Conservation (phyloP, 2,113 vertebrate genomes). For the Cavia porcellus region DNA sequence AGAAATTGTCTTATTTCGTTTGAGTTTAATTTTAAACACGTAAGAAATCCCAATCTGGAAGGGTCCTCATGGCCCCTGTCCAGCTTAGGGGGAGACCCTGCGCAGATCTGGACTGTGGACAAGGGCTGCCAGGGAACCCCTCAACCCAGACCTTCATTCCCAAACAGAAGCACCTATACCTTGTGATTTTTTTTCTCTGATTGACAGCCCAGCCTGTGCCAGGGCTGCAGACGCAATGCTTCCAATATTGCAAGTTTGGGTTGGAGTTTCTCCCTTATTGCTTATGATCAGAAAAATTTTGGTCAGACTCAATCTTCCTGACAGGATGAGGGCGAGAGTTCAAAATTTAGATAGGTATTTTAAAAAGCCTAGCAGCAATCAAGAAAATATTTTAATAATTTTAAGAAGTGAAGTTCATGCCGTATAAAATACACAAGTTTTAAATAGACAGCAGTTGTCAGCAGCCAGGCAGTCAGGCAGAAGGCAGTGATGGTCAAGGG, state of each 20-base stretch:
- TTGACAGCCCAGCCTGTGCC: accelerated
- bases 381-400: conserved; percentile 30
- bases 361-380: neutral
- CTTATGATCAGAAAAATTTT: neutral
- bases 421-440: neutral
- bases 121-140: neutral
- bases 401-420: conserved; percentile 2
- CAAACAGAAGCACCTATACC: neutral
- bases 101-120: neutral
- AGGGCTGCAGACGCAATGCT: accelerated
- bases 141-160: neutral
- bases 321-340: neutral
- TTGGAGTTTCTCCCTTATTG: neutral
- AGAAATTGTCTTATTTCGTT: neutral
- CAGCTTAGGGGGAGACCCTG: neutral
- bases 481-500: accelerated
- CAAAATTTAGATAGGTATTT: neutral
- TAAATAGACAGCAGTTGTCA: neutral
- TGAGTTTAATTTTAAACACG: neutral
- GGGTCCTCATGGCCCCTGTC: neutral
- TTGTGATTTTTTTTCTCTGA: accelerated
- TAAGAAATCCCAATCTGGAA: neutral
- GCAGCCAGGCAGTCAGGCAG: accelerated
- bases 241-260: neutral
- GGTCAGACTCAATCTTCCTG: neutral